A percentile compares a stretch with the other conserved stretches of the same genome.
These are phyloP conservation scores for Podarcis lilfordi DNA, from an alignment of 2,797 vertebrate species.

Conservation along the genomic window DNA sequence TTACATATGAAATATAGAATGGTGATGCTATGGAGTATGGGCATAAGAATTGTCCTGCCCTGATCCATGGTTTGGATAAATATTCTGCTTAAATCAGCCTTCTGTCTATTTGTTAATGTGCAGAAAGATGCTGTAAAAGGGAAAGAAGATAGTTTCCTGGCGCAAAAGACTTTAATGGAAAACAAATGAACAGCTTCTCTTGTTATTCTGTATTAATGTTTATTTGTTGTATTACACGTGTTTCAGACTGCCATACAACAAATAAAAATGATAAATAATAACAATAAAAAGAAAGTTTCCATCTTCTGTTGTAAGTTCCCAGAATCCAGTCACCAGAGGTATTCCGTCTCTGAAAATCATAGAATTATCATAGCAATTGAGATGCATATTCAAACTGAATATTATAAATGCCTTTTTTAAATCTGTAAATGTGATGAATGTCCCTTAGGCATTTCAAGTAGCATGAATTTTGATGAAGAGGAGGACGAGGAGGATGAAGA, in stretches of 20 bases:
- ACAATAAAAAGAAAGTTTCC: neutral
- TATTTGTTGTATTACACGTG: too few relatives aligned
- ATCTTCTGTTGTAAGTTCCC: neutral
- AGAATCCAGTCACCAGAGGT: neutral
- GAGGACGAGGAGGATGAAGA: conserved; percentile 97
- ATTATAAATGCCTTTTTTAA: neutral
- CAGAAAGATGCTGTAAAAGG: neutral
- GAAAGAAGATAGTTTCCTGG: neutral
- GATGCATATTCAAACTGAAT: neutral
- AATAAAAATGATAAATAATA: too few relatives aligned
- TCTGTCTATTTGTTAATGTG: neutral
- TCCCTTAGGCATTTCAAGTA: conserved; percentile 92
- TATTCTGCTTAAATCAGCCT: neutral
- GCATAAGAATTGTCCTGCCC: neutral
- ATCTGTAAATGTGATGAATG: neutral
- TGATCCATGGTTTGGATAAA: neutral
- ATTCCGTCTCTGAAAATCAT: neutral
- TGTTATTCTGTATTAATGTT: too few relatives aligned
- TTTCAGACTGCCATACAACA: too few relatives aligned
- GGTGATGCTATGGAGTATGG: neutral
- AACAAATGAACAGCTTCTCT: too few relatives aligned
- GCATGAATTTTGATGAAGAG: conserved; percentile 98
- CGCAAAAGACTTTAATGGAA: too few relatives aligned
- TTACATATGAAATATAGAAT: neutral
- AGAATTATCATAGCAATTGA: neutral